These are phyloP conservation scores for Pelodytes ibericus DNA, from an alignment of 2,797 vertebrate species.

Conservation along the genomic window DNA sequence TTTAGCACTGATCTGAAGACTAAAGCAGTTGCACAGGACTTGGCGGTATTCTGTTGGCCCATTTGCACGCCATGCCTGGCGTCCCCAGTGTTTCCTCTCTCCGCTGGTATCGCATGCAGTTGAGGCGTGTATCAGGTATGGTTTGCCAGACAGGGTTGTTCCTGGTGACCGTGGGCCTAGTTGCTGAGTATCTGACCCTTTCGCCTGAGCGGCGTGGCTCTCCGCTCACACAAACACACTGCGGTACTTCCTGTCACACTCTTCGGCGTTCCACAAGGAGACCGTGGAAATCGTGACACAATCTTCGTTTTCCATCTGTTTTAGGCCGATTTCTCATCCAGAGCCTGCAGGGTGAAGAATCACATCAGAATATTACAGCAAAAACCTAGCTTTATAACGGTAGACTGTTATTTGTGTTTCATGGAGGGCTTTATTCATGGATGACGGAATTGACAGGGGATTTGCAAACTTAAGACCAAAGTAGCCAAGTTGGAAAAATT, in stretches of 20 bases:
- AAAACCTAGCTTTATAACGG: too few relatives aligned
- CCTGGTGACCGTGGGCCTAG: not conserved
- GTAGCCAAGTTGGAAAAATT: too few relatives aligned
- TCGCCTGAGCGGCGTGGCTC: not conserved
- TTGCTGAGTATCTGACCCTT: conserved; percentile 21
- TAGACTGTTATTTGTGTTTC: not conserved
- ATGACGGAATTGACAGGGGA: too few relatives aligned
- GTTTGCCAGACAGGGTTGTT: not conserved
- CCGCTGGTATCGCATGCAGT: too few relatives aligned
- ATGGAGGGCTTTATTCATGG: not conserved
- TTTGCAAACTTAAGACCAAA: too few relatives aligned
- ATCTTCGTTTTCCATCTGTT: conserved; percentile 14
- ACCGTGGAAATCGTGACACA: conserved; percentile 25
- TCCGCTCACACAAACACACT: conserved; percentile 14
- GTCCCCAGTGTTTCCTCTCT: too few relatives aligned
- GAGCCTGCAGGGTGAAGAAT: not conserved
- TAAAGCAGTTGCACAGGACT: not conserved
- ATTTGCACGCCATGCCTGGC: not conserved
- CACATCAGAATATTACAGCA: not conserved
- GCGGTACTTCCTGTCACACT: conserved; percentile 1
- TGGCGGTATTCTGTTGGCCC: not conserved
- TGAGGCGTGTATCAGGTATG: too few relatives aligned
- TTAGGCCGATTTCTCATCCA: conserved; percentile 2
- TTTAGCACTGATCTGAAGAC: too few relatives aligned
- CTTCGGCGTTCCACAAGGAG: conserved; percentile 7